Conservation (phyloP, 2,888 invertebrate genomes). For the Xestia xanthographa region DNA sequence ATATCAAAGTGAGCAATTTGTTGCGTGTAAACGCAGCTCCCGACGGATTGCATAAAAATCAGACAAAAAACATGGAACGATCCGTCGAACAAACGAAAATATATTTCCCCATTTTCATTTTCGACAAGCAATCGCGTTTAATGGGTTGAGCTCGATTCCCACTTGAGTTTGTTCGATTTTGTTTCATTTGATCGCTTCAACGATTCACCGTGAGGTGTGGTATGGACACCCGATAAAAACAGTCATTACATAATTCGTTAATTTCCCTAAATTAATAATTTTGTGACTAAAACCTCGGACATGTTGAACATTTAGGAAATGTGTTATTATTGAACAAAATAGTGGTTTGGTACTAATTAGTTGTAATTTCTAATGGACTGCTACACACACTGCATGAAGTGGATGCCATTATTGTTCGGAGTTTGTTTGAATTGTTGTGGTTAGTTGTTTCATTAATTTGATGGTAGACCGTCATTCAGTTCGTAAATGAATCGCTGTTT, state of each 20-base stretch:
- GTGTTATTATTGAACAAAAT: slow-evolving; percentile 23
- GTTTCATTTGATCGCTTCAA: slow-evolving; percentile 84
- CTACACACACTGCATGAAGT: slow-evolving; percentile 6
- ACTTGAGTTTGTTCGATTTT: slow-evolving; percentile 88
- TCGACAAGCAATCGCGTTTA: slow-evolving; percentile 89
- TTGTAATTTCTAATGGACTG: slow-evolving; percentile 27
- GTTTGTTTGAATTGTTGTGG: slow-evolving; percentile 41
- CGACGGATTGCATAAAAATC: slow-evolving; percentile 86
- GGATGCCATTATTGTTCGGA: slow-evolving; percentile 22
- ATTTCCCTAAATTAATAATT: slow-evolving; percentile 50
- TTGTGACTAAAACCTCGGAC: slow-evolving; percentile 9
- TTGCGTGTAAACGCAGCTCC: slow-evolving; percentile 84
- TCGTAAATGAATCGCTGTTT: slow-evolving; percentile 8
- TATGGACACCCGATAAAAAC: slow-evolving; percentile 64
- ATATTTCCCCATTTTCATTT: slow-evolving; percentile 88
- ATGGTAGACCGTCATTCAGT: background rate
- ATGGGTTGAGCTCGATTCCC: slow-evolving; percentile 87
- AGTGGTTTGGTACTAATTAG: slow-evolving; percentile 40
- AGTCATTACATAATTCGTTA: slow-evolving; percentile 54
- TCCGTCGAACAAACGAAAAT: slow-evolving; percentile 84
- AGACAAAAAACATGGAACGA: slow-evolving; percentile 82
- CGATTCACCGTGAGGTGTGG: slow-evolving; percentile 79
- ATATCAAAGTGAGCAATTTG: slow-evolving; percentile 86
- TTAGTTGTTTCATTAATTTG: slow-evolving; percentile 35
- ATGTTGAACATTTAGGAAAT: background rate